phyloP scores from a whole-genome alignment of 2,797 vertebrate genomes.

The Anguilla obscura region DNA sequence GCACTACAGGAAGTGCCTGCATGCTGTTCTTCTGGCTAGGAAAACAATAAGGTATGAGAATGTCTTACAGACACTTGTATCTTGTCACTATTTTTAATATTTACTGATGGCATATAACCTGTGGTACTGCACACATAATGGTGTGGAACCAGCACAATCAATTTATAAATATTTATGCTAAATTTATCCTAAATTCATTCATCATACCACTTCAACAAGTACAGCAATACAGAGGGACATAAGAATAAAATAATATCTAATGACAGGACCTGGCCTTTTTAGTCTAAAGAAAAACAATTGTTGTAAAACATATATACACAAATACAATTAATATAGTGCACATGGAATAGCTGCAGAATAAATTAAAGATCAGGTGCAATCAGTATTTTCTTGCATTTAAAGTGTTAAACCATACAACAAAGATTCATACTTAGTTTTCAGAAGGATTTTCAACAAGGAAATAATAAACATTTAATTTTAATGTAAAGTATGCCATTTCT shows the following conservation, averaged over 20 bases:
- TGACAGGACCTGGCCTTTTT: no score
- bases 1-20: not conserved
- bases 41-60: not conserved
- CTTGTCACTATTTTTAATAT: not conserved
- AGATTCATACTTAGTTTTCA: no score
- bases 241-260: not conserved
- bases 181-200: not conserved
- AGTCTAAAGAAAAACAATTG: no score
- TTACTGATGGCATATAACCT: not conserved
- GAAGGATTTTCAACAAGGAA: not conserved
- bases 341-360: no score
- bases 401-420: no score
- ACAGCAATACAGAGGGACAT: not conserved
- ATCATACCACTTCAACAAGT: not conserved
- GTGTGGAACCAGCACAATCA: not conserved
- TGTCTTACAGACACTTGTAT: not conserved
- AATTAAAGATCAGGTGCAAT: no score
- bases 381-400: no score
- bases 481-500: slow-evolving; percentile 3
- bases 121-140: not conserved
- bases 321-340: no score
- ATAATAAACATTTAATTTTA: not conserved
- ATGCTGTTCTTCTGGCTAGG: not conserved
- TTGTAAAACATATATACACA: no score
- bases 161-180: not conserved